Conservation (phyloP, 2,113 vertebrate genomes). For the Calyptommatus sinebrachiatus region DNA sequence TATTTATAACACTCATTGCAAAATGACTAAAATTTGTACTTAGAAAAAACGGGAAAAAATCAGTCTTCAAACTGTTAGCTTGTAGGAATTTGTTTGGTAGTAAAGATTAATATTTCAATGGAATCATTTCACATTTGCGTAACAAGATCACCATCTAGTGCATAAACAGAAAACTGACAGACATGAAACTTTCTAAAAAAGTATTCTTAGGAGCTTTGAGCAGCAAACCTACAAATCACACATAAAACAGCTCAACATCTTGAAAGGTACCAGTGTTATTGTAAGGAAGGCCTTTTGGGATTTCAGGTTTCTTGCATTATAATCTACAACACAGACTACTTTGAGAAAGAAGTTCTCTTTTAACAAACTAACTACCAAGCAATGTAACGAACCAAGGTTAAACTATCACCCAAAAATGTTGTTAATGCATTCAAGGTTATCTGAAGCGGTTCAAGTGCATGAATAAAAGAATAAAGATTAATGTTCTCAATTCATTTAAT, state of each 20-base stretch:
- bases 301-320: neutral
- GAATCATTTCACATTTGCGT: neutral
- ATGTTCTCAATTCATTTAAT: neutral
- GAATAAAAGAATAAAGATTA: neutral
- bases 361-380: neutral
- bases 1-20: neutral
- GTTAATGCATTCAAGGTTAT: neutral
- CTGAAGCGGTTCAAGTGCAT: neutral
- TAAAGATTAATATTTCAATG: neutral
- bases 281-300: neutral
- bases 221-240: neutral
- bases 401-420: neutral
- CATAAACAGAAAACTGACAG: conserved; percentile 3
- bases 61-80: neutral
- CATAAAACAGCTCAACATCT: neutral
- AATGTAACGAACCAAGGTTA: conserved; percentile 2
- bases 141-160: conserved; percentile 76
- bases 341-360: neutral
- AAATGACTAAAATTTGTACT: neutral
- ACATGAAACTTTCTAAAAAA: neutral
- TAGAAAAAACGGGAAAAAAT: neutral
- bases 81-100: neutral
- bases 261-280: neutral
- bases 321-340: neutral
- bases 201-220: neutral